Evolutionary conservation across 2,888 invertebrate species (phyloP).

Genomic region (Hymenopus coronatus): DNA sequence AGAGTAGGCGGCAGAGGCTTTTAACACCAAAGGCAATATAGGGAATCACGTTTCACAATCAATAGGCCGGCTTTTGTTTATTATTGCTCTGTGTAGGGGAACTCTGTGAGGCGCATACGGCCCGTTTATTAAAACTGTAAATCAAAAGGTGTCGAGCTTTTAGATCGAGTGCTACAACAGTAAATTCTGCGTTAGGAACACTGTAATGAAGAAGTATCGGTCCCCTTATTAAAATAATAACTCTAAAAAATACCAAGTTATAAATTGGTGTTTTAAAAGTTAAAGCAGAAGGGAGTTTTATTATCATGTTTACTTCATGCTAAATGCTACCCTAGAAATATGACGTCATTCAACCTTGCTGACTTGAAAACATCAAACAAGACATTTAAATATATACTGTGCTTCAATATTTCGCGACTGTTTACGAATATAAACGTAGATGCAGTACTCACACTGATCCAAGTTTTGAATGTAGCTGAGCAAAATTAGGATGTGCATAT

Average conservation of each 20-base stretch:
- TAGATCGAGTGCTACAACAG: background rate
- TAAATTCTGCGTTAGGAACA: background rate
- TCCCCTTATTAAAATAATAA: background rate
- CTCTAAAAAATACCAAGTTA: background rate
- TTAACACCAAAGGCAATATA: background rate
- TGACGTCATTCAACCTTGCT: too few relatives aligned
- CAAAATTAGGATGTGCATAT: too few relatives aligned
- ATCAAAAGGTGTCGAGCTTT: background rate
- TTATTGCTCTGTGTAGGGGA: background rate
- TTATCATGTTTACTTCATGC: background rate
- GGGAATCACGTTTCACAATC: background rate
- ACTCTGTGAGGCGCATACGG: background rate
- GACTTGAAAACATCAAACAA: too few relatives aligned
- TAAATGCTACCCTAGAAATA: too few relatives aligned
- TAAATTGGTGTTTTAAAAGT: background rate
- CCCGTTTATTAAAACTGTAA: background rate
- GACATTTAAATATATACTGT: too few relatives aligned
- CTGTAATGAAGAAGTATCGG: background rate
- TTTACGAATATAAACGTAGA: too few relatives aligned
- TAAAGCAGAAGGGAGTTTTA: background rate
- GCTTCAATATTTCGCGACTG: too few relatives aligned
- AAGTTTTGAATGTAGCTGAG: too few relatives aligned
- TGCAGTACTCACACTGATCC: too few relatives aligned
- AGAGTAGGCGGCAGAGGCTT: background rate
- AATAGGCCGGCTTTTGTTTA: background rate